Conservation (phyloP, 2,113 vertebrate genomes). For the Pteruthius melanotis region DNA sequence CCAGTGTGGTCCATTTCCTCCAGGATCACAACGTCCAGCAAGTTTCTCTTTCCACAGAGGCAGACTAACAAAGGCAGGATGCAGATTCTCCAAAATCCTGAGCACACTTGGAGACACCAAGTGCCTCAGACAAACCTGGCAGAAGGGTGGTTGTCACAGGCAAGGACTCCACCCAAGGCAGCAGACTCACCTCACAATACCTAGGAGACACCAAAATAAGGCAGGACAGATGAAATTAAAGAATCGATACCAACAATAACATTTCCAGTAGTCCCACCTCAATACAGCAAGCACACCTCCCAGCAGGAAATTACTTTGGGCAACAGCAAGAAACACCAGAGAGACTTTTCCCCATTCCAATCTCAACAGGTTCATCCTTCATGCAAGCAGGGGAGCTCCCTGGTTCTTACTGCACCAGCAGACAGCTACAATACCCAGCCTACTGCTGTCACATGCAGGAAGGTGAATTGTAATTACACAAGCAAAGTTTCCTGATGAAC, state of each 20-base stretch:
- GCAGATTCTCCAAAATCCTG: not conserved
- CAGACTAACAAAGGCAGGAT: not conserved
- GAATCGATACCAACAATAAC: not conserved
- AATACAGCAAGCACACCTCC: not conserved
- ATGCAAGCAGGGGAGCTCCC: not conserved
- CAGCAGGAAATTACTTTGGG: not conserved
- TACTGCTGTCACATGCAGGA: not conserved
- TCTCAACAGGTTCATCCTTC: not conserved
- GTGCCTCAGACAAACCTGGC: not conserved
- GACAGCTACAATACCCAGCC: not conserved
- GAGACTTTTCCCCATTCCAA: not conserved
- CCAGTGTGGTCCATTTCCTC: not conserved
- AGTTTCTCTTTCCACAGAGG: not conserved
- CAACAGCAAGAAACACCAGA: not conserved
- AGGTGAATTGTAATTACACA: not conserved
- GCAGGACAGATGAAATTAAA: not conserved
- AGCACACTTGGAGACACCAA: not conserved
- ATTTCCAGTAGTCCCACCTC: not conserved
- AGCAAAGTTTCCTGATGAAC: not conserved
- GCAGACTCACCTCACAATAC: not conserved
- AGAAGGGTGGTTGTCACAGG: rapidly evolving
- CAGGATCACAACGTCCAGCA: not conserved
- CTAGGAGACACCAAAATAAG: not conserved
- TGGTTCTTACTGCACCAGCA: not conserved
- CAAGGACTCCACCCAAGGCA: not conserved